Conservation (phyloP, 2,797 vertebrate species). For the Geotrypetes seraphini region DNA sequence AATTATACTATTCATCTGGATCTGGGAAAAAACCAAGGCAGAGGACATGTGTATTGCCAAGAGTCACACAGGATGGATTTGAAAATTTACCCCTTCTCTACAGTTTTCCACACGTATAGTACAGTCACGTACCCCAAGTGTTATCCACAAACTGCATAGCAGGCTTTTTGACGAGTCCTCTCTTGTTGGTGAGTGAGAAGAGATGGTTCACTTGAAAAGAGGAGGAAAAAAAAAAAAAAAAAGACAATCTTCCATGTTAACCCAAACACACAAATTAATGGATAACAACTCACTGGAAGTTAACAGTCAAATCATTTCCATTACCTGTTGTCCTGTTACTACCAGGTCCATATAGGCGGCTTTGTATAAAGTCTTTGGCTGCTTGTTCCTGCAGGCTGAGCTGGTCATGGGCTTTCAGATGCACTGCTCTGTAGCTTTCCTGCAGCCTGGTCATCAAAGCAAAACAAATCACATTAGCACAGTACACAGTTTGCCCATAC, state of each 20-base stretch:
- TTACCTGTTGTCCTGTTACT: constrained; percentile 69
- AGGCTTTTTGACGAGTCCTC: constrained; percentile 50
- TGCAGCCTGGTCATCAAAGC: constrained; percentile 41
- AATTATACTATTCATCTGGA: no score
- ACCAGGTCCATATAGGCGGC: constrained; percentile 68
- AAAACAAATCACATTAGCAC: no score
- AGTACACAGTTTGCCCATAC: no score
- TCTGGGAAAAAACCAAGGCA: no score
- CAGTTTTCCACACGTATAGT: no score
- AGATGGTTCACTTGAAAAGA: constrained; percentile 76
- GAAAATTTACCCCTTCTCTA: no score
- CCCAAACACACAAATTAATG: background rate
- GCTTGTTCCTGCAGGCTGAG: constrained; percentile 48
- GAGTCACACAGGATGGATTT: no score
- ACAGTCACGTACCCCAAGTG: constrained; percentile 72
- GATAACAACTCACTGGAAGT: background rate
- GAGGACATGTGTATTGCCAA: no score
- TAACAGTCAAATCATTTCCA: background rate
- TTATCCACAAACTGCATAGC: constrained; percentile 73
- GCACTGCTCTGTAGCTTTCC: constrained; percentile 55
- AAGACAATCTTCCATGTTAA: background rate
- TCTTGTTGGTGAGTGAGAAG: constrained; percentile 80
- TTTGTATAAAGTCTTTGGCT: constrained; percentile 63
- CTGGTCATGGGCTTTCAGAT: constrained; percentile 35
- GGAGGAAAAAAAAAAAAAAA: constrained; percentile 11